phyloP scores from a whole-genome alignment of 2,113 vertebrate species.

The Phrynosoma platyrhinos region DNA sequence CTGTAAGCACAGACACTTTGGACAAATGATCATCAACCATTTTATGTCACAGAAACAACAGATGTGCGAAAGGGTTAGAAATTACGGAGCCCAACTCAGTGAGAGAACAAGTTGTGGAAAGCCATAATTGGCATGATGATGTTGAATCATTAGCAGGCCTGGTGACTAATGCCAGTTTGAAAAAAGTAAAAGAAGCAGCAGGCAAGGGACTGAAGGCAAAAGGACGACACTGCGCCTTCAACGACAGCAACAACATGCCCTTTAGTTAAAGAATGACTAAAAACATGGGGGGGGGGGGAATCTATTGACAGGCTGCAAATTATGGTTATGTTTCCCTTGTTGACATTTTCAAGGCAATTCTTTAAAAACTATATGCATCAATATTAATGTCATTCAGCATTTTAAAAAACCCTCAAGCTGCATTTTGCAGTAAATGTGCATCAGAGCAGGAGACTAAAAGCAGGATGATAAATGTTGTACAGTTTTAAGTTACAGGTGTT shows the following conservation, averaged over 20 bases:
- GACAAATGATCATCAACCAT: neutral
- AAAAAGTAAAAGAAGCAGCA: neutral
- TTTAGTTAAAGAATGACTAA: neutral
- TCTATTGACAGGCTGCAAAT: neutral
- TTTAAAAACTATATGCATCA: constrained; percentile 21
- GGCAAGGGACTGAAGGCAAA: neutral
- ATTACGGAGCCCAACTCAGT: constrained; percentile 11
- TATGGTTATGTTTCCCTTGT: neutral
- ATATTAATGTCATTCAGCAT: neutral
- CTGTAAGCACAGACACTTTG: neutral
- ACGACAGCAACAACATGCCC: neutral
- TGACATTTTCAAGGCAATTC: neutral
- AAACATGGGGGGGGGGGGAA: neutral
- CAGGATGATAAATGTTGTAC: neutral
- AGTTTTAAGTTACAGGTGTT: too few species aligned
- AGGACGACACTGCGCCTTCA: neutral
- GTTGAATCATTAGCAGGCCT: accelerated
- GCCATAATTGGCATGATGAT: neutral
- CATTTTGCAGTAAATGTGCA: neutral
- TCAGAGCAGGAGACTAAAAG: neutral
- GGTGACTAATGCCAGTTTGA: neutral
- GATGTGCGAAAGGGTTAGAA: neutral
- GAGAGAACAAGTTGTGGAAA: constrained; percentile 32
- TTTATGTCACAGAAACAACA: constrained; percentile 20
- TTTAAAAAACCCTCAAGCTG: neutral